These are phyloP conservation scores for Cichlasoma orientale DNA, from an alignment of 2,797 vertebrate genomes.

Conservation along the genomic window DNA sequence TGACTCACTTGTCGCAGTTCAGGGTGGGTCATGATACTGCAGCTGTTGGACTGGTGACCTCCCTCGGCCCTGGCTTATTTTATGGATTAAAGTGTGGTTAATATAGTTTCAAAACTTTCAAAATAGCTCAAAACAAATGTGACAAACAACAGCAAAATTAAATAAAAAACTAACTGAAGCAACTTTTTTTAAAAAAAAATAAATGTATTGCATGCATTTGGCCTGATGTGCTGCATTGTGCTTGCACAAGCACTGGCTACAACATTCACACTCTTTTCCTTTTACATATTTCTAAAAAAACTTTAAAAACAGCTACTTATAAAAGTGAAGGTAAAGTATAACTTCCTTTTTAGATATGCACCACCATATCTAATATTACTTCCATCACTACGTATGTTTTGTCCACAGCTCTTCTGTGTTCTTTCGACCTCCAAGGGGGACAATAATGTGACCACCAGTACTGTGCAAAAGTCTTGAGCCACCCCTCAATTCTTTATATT, in stretches of 20 bases:
- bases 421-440: too few relatives aligned
- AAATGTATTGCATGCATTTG: neutral
- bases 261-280: neutral
- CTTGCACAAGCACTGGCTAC: neutral
- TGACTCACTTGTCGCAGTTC: neutral
- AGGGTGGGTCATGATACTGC: neutral
- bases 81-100: neutral
- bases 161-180: neutral
- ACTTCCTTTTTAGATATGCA: too few relatives aligned
- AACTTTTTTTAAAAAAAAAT: fast-evolving
- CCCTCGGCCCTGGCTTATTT: neutral
- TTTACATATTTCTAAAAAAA: neutral
- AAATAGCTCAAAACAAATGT: neutral
- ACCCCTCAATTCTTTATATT: too few relatives aligned
- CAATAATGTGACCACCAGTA: too few relatives aligned
- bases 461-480: too few relatives aligned
- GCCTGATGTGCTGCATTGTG: neutral
- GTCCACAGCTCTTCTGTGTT: too few relatives aligned
- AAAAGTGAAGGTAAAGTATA: neutral
- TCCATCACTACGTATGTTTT: too few relatives aligned
- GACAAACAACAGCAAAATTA: neutral
- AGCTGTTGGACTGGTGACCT: neutral
- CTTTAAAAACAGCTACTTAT: neutral
- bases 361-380: too few relatives aligned
- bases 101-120: neutral